phyloP scores from a whole-genome alignment of 2,888 invertebrate species.

The Ceriagrion tenellum region DNA sequence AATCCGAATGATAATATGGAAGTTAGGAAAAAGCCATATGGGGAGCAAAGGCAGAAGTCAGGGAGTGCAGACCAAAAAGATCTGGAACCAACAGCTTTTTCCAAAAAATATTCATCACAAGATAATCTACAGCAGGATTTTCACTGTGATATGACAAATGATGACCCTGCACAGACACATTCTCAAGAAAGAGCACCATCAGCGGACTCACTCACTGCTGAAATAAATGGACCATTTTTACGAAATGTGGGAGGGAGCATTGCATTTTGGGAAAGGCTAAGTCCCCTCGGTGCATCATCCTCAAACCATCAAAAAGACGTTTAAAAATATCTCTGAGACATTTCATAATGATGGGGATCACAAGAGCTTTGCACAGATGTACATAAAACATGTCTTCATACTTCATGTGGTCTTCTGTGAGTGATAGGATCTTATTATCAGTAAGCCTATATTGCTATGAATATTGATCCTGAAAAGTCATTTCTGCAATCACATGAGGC shows the following conservation, averaged over 20 bases:
- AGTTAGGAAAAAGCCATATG: neutral
- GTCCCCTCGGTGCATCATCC: slow-evolving; percentile 37
- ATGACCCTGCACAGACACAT: slow-evolving; percentile 1
- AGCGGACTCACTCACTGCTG: neutral
- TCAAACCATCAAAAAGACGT: slow-evolving; percentile 18
- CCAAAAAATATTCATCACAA: neutral
- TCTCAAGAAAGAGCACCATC: slow-evolving; percentile 42
- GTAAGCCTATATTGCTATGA: neutral
- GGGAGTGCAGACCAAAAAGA: neutral
- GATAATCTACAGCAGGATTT: neutral
- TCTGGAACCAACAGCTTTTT: neutral
- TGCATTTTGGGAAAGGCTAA: slow-evolving; percentile 58
- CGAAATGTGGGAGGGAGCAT: slow-evolving; percentile 49
- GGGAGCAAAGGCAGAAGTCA: neutral
- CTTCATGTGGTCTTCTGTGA: no score
- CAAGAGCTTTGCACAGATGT: neutral
- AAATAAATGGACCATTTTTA: slow-evolving; percentile 32
- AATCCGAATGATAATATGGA: slow-evolving; percentile 63
- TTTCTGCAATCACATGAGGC: neutral
- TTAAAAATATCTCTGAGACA: neutral
- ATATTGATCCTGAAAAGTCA: neutral
- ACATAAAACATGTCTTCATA: neutral
- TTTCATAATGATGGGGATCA: neutral
- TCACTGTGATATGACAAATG: neutral
- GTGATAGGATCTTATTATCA: no score